Evolutionary conservation across 2,888 invertebrate genomes (phyloP).

Genomic region (Philonicus albiceps): DNA sequence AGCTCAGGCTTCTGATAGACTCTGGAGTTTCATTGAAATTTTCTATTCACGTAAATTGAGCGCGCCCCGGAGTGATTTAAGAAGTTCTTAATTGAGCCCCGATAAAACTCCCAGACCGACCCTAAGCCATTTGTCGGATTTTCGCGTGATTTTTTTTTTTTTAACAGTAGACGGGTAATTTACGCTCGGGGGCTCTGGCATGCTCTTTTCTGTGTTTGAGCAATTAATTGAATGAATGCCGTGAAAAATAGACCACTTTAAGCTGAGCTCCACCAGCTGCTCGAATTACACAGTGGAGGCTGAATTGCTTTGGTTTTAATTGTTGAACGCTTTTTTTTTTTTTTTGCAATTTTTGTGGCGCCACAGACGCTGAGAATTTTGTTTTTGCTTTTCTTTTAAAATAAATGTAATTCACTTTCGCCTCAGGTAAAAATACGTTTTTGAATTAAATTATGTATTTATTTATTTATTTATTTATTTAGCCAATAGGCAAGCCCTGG

Average conservation of each 20-base stretch:
- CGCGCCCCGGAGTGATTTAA: slow-evolving; percentile 16
- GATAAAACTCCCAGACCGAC: slow-evolving; percentile 11
- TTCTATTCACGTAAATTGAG: slow-evolving; percentile 35
- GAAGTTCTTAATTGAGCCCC: slow-evolving; percentile 25
- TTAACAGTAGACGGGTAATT: neutral
- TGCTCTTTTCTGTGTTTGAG: neutral
- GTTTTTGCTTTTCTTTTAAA: neutral
- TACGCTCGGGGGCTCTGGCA: neutral
- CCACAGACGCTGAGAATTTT: neutral
- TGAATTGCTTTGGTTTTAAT: neutral
- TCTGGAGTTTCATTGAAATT: slow-evolving; percentile 20
- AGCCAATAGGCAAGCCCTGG: no score
- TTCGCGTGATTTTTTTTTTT: neutral
- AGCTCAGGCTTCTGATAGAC: neutral
- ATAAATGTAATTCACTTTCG: neutral
- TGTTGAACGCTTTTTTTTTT: neutral
- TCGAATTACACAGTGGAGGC: neutral
- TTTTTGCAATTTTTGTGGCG: neutral
- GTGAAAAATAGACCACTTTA: neutral
- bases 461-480: no score
- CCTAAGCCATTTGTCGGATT: neutral
- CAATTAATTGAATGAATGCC: neutral
- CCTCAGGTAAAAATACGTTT: neutral
- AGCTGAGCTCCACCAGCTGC: neutral
- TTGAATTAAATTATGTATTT: no score